These are phyloP conservation scores for Heliconius aoede DNA, from an alignment of 2,888 invertebrate species.

Conservation along the genomic window DNA sequence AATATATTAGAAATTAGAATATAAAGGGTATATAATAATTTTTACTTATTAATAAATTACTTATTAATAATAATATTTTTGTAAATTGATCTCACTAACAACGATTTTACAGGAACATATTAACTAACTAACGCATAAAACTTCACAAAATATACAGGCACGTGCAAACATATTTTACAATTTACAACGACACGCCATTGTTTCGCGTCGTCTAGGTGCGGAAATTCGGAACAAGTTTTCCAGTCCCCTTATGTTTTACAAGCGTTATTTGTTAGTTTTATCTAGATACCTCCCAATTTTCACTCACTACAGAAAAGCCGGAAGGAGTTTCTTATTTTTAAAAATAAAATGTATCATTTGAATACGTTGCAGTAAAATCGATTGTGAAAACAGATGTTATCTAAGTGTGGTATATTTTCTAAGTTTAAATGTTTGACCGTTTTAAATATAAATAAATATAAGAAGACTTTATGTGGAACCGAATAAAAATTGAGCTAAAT, in stretches of 20 bases:
- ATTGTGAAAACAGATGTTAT: neutral
- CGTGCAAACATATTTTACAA: slow-evolving; percentile 34
- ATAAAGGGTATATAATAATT: too few species aligned
- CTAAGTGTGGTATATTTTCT: neutral
- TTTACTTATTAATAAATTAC: too few species aligned
- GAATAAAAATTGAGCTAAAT: neutral
- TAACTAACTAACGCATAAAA: slow-evolving; percentile 1
- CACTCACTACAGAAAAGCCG: neutral
- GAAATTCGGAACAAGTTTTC: slow-evolving; percentile 32
- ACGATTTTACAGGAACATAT: neutral
- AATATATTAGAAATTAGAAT: too few species aligned
- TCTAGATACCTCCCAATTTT: slow-evolving; percentile 11
- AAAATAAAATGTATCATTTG: slow-evolving; percentile 2
- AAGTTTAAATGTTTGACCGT: neutral
- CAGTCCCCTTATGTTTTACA: slow-evolving; percentile 20
- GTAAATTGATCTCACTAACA: neutral
- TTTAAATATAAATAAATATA: neutral
- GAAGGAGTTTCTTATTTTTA: neutral
- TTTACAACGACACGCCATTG: slow-evolving; percentile 32
- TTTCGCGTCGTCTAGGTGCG: slow-evolving; percentile 28
- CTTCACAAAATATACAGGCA: slow-evolving; percentile 20
- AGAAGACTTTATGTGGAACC: too few species aligned
- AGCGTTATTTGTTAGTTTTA: slow-evolving; percentile 25
- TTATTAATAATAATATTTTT: too few species aligned
- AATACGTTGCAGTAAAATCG: slow-evolving; percentile 7